Conservation (phyloP, 2,888 invertebrate species). For the Folsomia candida region DNA sequence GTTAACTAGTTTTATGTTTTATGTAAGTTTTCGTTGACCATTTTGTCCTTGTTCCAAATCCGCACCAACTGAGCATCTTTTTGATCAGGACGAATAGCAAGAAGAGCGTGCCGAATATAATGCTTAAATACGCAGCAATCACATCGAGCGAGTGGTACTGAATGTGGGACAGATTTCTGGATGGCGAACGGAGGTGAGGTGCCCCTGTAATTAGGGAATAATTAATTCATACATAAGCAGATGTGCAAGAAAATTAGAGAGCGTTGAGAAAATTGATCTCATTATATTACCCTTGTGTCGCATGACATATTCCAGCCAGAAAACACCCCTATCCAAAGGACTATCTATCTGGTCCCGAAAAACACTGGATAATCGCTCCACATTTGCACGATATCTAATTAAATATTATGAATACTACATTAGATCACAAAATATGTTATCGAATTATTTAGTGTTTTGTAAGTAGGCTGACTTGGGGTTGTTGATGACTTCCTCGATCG, state of each 20-base stretch:
- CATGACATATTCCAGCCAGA: neutral
- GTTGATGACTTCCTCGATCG: constrained; percentile 19
- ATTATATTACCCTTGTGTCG: neutral
- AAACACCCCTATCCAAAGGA: neutral
- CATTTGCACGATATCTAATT: constrained; percentile 22
- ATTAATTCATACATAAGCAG: constrained; percentile 12
- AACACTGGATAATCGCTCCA: constrained; percentile 53
- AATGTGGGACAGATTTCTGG: neutral
- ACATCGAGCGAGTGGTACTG: too few relatives aligned
- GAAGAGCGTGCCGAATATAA: too few relatives aligned
- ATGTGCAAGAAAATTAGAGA: constrained; percentile 26
- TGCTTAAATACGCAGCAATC: too few relatives aligned
- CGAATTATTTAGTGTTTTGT: too few relatives aligned
- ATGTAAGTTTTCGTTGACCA: too few relatives aligned
- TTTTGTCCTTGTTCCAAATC: too few relatives aligned
- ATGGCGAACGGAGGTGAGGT: neutral
- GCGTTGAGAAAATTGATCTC: neutral
- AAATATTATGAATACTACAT: too few relatives aligned
- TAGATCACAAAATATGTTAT: too few relatives aligned
- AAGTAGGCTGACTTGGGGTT: constrained; percentile 19
- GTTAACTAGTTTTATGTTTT: too few relatives aligned
- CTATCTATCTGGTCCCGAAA: neutral
- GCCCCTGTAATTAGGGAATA: neutral
- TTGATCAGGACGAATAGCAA: too few relatives aligned
- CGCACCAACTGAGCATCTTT: too few relatives aligned